Base-by-base conservation (phyloP, 2,888 invertebrate genomes). In the Macrosiphum euphorbiae region DNA sequence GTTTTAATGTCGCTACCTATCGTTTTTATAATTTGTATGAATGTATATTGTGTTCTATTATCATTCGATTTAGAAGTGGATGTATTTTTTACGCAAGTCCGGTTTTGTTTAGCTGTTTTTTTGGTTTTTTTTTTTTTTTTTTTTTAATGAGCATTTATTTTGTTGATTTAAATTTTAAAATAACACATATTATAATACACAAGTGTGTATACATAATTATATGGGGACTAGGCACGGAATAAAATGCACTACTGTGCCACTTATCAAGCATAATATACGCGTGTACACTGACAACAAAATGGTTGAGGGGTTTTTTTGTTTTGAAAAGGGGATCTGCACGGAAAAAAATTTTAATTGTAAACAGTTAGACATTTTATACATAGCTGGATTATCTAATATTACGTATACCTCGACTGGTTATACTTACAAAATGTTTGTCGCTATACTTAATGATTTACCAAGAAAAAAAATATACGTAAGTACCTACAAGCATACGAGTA, bases 221-320 rank as follows among this genome's bases (percentile, higher is more conserved):
- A 78, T 78, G 78, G 35, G 35, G 20, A 78, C 35, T 35, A 41
- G 78, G 78, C 20, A 78, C 35, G 20, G 20, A 78, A 78, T 78
- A 78, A 78, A 78, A 78, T 78, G 20, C 78, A 78, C 78, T 78
- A 41, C 78, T 78, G 78, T 78, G 78, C 78, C 78, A 78, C 78
- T 78, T 78, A 35, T 41, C 35, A 67, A 78, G 35, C 8, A 78
- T 78, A 78, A 78, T 35, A 78, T 8, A 78, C 78, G 35, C 78
- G 78, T 78, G 78, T 78, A 78, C 35, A 78, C 35, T 78, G 78
- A 78, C 35, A 78, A 78, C 35, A 35, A 78, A 78, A 78, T 78
- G 78, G 78, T 35, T 78, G 20, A 78, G 35, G 78, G 35, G 35
- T 78, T 78, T 78, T 78, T 35, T 20, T 78, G 20, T 78, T 78